Evolutionary conservation across 2,113 vertebrate species (phyloP).

Genomic region (Meriones unguiculatus): DNA sequence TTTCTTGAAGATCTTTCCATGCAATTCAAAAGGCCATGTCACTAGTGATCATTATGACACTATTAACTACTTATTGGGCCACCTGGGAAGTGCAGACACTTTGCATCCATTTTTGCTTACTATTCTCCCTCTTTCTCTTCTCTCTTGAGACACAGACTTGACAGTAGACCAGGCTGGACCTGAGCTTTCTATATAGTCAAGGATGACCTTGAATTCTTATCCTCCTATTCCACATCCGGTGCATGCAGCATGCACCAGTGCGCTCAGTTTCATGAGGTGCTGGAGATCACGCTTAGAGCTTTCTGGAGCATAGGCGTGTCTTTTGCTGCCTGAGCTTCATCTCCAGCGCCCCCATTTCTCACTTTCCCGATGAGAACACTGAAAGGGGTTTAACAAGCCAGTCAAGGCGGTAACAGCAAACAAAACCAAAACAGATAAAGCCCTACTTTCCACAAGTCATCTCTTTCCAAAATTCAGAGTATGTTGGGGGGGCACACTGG

Average conservation of each 20-base stretch:
- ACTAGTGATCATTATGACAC: neutral
- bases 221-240: neutral
- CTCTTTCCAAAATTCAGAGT: neutral
- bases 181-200: neutral
- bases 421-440: neutral
- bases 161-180: neutral
- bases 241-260: neutral
- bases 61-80: neutral
- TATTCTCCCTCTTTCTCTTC: neutral
- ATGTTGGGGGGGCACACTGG: neutral
- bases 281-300: no score
- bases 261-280: neutral
- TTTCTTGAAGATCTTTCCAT: constrained; percentile 21
- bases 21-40: constrained; percentile 27
- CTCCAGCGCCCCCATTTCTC: neutral
- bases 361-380: neutral
- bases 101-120: neutral
- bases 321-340: neutral
- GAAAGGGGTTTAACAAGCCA: neutral
- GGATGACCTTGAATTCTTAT: neutral
- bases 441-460: neutral
- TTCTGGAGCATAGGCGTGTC: no score
- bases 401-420: neutral
- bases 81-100: neutral
- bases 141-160: neutral